Evolutionary conservation across 2,113 vertebrate species (phyloP).

Genomic region (Lophura nycthemera): DNA sequence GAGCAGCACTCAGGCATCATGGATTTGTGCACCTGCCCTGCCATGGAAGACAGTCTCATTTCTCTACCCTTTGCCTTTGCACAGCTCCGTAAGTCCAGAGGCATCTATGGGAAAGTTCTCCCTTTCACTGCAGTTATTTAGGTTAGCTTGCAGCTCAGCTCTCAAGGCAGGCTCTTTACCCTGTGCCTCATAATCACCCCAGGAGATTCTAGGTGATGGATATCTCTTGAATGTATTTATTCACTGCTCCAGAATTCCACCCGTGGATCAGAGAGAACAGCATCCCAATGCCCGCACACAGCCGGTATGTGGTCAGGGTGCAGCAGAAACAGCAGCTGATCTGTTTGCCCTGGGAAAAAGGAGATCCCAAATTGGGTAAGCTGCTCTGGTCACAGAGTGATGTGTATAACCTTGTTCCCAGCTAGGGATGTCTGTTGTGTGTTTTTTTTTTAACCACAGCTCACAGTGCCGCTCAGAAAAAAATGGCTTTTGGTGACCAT

Average conservation of each 20-base stretch:
- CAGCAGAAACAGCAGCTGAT: not conserved
- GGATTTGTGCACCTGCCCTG: not conserved
- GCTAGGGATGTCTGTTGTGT: not conserved
- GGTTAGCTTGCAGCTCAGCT: not conserved
- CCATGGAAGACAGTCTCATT: not conserved
- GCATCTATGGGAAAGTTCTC: not conserved
- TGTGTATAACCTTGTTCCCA: not conserved
- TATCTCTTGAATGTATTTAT: not conserved
- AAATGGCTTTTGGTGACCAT: not conserved
- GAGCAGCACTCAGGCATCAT: not conserved
- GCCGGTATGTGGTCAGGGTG: not conserved
- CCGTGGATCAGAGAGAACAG: not conserved
- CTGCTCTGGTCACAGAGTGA: not conserved
- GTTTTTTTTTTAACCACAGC: not conserved
- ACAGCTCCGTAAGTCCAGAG: not conserved
- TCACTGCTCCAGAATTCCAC: not conserved
- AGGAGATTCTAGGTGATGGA: not conserved
- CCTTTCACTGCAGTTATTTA: not conserved
- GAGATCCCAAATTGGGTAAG: not conserved
- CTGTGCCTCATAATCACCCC: not conserved
- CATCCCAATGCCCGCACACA: accelerated
- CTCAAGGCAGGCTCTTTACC: accelerated
- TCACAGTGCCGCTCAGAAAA: not conserved
- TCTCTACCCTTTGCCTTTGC: not conserved
- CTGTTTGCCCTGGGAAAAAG: not conserved